Evolutionary conservation across 2,113 vertebrate species (phyloP), one percentile per base, ranked within the genome.

Genomic region (Felis chaus): DNA sequence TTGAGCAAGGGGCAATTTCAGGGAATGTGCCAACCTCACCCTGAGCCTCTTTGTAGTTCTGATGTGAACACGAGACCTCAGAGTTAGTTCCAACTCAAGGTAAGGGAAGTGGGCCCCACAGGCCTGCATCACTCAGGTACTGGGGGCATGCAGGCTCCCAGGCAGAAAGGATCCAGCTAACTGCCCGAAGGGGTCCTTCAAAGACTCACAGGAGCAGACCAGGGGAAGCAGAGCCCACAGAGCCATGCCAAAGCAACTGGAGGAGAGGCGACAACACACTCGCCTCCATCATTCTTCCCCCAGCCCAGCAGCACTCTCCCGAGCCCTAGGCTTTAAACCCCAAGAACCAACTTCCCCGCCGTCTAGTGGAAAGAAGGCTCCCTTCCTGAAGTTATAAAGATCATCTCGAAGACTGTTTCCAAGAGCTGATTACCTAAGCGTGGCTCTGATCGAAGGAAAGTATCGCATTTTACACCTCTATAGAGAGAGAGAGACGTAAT

Each of bases 301-400:
- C 57, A 91, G 48, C 25, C 63, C 53, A 85, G 31, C 14, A 63
- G 36, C 57, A 14, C 78, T 73, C 84, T 61, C 33, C n/a, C 41
- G 5, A 27, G 76, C 18, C n/a, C n/a, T 9, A 57, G 65, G 19
- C 65, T 95, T 95, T 50, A 55, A 78, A 71, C 19, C 39, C 36
- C 3, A 68, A 82, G 53, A 50, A 61, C 16, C 61, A 68, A 83
- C 73, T 96, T 69, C 18, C 57, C 31, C 50, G 3, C 16, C 76
- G 11, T 21, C 63, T 63, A 4, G 36, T 21, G 15, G 45, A 53
- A 21, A 61, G 18, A 71, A 50, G 10, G 61, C 61, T 78, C 80
- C 80, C 71, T 96, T 78, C 39, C 27, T 57, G 50, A 68, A 74
- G 41, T 31, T 84, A 63, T 94, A 50, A 87, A 95, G 21, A 96